phyloP scores from a whole-genome alignment of 2,888 invertebrate species.

The Cepaea hortensis region DNA sequence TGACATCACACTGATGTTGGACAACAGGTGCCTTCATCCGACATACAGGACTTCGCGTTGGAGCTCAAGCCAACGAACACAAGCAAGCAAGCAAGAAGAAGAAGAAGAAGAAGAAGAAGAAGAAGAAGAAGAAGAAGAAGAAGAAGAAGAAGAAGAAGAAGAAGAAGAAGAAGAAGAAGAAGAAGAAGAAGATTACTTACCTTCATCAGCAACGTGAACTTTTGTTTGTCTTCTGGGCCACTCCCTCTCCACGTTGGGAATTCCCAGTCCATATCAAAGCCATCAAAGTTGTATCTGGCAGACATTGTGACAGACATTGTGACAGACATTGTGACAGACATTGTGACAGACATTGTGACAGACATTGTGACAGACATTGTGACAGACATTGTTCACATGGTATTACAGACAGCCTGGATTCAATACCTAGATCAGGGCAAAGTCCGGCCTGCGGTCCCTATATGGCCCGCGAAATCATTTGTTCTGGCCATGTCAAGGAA shows the following conservation, averaged over 20 bases:
- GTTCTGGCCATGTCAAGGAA: too few species aligned
- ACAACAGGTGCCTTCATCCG: too few species aligned
- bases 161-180: too few species aligned
- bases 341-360: constrained; percentile 26
- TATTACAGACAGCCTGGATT: not conserved
- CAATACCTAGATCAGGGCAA: not conserved
- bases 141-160: too few species aligned
- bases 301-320: not conserved
- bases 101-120: too few species aligned
- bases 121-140: too few species aligned
- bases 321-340: too few species aligned
- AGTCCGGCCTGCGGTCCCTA: not conserved
- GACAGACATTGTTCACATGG: not conserved
- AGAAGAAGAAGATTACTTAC: constrained; percentile 46
- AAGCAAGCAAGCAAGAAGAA: too few species aligned
- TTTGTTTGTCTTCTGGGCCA: constrained; percentile 61
- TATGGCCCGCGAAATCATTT: not conserved
- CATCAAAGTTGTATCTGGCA: constrained; percentile 82
- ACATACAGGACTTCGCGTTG: too few species aligned
- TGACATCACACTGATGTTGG: too few species aligned
- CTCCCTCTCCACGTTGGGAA: constrained; percentile 82
- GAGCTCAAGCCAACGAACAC: too few species aligned
- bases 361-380: not conserved
- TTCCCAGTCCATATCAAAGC: constrained; percentile 94
- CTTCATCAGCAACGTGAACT: constrained; percentile 63